phyloP scores from a whole-genome alignment of 2,888 invertebrate genomes.

The Drosophila hamatofila region DNA sequence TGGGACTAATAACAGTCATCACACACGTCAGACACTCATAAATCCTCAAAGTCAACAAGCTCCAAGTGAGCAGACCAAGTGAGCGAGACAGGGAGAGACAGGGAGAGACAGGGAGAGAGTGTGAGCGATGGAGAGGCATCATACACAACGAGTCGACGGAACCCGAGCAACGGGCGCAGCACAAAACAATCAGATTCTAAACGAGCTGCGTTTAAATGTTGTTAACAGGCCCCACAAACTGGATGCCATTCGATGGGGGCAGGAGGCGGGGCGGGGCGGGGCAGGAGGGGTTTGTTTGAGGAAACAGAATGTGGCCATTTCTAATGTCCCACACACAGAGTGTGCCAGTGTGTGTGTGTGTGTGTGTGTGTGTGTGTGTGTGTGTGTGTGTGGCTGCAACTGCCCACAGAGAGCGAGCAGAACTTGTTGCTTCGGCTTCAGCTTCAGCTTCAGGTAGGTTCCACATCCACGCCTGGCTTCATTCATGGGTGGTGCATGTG shows the following conservation, averaged over 20 bases:
- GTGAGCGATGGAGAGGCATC: slow-evolving; percentile 15
- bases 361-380: slow-evolving; percentile 2
- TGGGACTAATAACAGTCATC: slow-evolving; percentile 82
- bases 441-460: slow-evolving; percentile 30
- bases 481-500: slow-evolving; percentile 53
- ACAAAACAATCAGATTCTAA: slow-evolving; percentile 70
- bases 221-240: slow-evolving; percentile 63
- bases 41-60: slow-evolving; percentile 79
- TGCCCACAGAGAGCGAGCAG: slow-evolving; percentile 21
- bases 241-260: neutral
- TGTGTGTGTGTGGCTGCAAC: slow-evolving; percentile 8
- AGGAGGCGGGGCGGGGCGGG: neutral
- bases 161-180: slow-evolving; percentile 4
- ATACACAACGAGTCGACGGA: slow-evolving; percentile 48
- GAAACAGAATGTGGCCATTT: slow-evolving; percentile 48
- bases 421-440: slow-evolving; percentile 23
- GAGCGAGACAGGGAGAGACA: too few relatives aligned
- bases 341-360: neutral
- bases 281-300: neutral
- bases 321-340: slow-evolving; percentile 79
- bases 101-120: neutral
- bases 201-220: slow-evolving; percentile 79
- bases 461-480: slow-evolving; percentile 13
- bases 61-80: slow-evolving; percentile 2
- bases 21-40: slow-evolving; percentile 81